These are phyloP conservation scores for Drosophila bocqueti DNA, from an alignment of 1,140 invertebrate species.

Conservation along the genomic window DNA sequence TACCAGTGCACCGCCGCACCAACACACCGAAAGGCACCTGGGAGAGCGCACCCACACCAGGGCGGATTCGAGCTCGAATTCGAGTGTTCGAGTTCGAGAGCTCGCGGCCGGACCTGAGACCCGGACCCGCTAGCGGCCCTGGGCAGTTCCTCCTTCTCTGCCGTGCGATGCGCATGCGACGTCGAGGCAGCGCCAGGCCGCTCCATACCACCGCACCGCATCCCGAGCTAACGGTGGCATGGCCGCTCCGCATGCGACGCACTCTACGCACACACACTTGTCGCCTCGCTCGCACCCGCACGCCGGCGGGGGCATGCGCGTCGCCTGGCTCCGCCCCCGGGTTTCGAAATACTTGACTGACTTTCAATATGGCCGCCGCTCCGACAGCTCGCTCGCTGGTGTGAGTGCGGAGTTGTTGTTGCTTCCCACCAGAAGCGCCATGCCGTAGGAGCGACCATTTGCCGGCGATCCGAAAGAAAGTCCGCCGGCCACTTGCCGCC, in stretches of 20 bases:
- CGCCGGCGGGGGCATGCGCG: slow-evolving; percentile 60
- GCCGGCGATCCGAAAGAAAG: slow-evolving; percentile 28
- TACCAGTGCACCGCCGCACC: slow-evolving; percentile 46
- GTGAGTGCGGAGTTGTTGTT: slow-evolving; percentile 31
- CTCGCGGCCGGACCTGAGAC: slow-evolving; percentile 24
- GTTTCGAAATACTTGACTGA: slow-evolving; percentile 84
- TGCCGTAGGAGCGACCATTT: slow-evolving; percentile 47
- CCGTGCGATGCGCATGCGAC: slow-evolving; percentile 41
- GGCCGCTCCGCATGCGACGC: slow-evolving; percentile 30
- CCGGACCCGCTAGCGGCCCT: slow-evolving; percentile 47
- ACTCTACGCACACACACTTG: slow-evolving; percentile 39
- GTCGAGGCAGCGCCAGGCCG: slow-evolving; percentile 5
- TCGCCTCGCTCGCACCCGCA: slow-evolving; percentile 60
- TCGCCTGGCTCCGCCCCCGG: slow-evolving; percentile 71
- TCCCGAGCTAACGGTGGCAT: slow-evolving; percentile 28
- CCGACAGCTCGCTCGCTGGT: slow-evolving; percentile 30
- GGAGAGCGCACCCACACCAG: slow-evolving; percentile 53
- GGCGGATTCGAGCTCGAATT: slow-evolving; percentile 56
- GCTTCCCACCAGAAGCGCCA: slow-evolving; percentile 37
- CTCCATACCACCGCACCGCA: slow-evolving; percentile 1
- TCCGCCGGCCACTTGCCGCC: slow-evolving; percentile 40
- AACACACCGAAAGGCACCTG: slow-evolving; percentile 34
- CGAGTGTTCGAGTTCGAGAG: slow-evolving; percentile 58
- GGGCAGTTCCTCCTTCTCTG: slow-evolving; percentile 34
- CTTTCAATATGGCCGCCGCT: slow-evolving; percentile 84